These are phyloP conservation scores for Panzeria rudis DNA, from an alignment of 2,888 invertebrate genomes.

Conservation along the genomic window DNA sequence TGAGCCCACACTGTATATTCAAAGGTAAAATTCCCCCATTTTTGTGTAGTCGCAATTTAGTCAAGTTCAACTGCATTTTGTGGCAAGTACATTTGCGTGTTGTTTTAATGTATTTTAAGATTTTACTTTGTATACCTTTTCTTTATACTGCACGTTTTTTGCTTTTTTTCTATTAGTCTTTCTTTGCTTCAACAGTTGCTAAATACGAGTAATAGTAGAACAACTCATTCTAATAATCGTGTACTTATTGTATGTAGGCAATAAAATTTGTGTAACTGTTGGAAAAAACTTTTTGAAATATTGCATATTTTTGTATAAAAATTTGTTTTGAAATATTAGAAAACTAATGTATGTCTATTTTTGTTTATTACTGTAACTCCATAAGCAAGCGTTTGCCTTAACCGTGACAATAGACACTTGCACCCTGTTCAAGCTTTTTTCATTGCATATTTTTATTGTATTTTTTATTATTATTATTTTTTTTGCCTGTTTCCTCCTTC, in stretches of 20 bases:
- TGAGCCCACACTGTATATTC: not conserved
- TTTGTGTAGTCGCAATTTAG: slow-evolving; percentile 28
- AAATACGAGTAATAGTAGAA: not conserved
- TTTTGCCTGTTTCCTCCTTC: not conserved
- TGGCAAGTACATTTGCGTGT: not conserved
- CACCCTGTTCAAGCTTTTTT: slow-evolving; percentile 48
- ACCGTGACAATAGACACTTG: slow-evolving; percentile 70
- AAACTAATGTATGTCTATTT: not conserved
- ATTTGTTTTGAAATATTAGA: not conserved
- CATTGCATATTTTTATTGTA: not conserved
- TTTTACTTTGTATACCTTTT: slow-evolving; percentile 22
- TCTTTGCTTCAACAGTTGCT: slow-evolving; percentile 37
- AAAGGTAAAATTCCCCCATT: slow-evolving; percentile 27
- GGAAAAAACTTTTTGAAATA: not conserved
- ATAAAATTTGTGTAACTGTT: not conserved
- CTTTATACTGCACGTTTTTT: not conserved
- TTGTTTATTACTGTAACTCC: slow-evolving; percentile 23
- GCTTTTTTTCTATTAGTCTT: not conserved
- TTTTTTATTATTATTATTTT: no score
- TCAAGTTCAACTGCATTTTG: slow-evolving; percentile 59
- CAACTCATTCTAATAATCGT: slow-evolving; percentile 17
- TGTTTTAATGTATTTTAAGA: not conserved
- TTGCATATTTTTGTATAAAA: not conserved
- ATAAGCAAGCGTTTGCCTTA: slow-evolving; percentile 56
- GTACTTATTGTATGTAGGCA: slow-evolving; percentile 8